Percentiles rank a stretch among this genome's conserved stretches.
These are phyloP conservation scores for Corythornis vintsioides DNA, from an alignment of 2,113 vertebrate genomes.

Conservation along the genomic window DNA sequence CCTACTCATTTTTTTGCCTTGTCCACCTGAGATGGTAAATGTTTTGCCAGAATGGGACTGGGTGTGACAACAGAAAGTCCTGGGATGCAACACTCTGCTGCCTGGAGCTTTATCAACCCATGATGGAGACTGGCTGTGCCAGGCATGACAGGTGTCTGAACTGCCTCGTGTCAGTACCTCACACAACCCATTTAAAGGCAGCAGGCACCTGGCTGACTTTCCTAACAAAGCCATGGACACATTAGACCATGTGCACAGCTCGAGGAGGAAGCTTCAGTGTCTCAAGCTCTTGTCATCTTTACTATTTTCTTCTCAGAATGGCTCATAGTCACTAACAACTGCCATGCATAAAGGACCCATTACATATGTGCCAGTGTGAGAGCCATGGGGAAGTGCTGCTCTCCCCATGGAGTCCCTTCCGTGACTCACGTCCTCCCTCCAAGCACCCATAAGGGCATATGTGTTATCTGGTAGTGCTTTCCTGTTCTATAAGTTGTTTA, in stretches of 20 bases:
- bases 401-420: not conserved
- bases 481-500: not conserved
- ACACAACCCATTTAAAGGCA: not conserved
- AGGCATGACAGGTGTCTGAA: not conserved
- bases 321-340: not conserved
- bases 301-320: not conserved
- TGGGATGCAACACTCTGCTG: not conserved
- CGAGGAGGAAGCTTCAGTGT: not conserved
- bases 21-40: not conserved
- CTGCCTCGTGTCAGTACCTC: not conserved
- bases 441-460: not conserved
- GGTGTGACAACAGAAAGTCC: not conserved
- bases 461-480: not conserved
- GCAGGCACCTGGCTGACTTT: not conserved
- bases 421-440: not conserved
- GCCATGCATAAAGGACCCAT: not conserved
- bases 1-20: not conserved
- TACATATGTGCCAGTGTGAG: accelerated
- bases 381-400: not conserved
- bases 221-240: not conserved
- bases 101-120: not conserved
- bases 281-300: not conserved
- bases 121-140: not conserved
- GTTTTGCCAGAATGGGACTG: not conserved
- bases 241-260: accelerated